Conservation (phyloP, 2,888 invertebrate genomes). For the Xestia rhomboidea region DNA sequence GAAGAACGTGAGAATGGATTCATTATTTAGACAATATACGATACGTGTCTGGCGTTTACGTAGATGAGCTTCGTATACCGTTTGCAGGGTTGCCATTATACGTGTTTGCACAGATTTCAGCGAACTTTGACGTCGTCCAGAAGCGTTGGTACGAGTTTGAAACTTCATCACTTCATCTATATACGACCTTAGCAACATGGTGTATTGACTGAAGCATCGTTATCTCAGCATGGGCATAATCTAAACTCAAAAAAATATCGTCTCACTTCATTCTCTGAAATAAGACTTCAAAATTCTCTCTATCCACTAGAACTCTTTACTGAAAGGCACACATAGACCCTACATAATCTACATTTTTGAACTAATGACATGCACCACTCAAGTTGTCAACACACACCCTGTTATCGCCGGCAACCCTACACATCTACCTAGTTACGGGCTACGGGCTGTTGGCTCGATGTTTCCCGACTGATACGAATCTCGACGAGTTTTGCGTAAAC, state of each 20-base stretch:
- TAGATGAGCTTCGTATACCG: slow-evolving; percentile 60
- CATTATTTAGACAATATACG: slow-evolving; percentile 85
- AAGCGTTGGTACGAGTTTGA: slow-evolving; percentile 30
- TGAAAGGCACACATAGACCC: background rate
- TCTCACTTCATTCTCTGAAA: background rate
- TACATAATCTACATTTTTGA: slow-evolving; percentile 45
- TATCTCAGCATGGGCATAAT: background rate
- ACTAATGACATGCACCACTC: slow-evolving; percentile 42
- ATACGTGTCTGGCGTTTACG: slow-evolving; percentile 72
- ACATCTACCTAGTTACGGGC: slow-evolving; percentile 55
- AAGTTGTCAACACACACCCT: slow-evolving; percentile 53
- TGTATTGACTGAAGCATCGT: background rate
- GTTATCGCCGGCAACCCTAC: slow-evolving; percentile 60
- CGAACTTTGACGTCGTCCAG: slow-evolving; percentile 41
- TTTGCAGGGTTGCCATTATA: slow-evolving; percentile 60
- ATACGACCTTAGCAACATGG: background rate
- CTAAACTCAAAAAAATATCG: background rate
- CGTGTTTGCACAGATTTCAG: slow-evolving; percentile 49
- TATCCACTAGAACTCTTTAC: background rate
- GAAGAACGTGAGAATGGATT: slow-evolving; percentile 86
- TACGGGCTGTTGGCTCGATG: slow-evolving; percentile 53
- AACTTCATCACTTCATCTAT: slow-evolving; percentile 23
- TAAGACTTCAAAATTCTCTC: slow-evolving; percentile 3
- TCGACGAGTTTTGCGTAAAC: slow-evolving; percentile 65
- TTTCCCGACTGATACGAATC: slow-evolving; percentile 63